Evolutionary conservation across 2,888 invertebrate species (phyloP).

Genomic region (Bedellia somnulentella): DNA sequence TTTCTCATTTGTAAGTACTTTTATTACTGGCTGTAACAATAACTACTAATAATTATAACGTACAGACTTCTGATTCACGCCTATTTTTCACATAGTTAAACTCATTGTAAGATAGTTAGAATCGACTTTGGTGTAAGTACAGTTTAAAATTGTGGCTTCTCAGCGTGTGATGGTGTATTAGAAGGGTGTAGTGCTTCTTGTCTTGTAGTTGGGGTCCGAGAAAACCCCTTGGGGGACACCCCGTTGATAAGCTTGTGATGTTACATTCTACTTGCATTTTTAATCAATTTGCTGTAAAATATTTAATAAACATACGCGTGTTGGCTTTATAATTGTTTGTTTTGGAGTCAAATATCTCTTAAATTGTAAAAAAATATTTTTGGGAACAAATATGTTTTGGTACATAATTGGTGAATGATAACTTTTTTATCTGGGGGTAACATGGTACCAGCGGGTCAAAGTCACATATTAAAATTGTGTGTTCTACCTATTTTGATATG

Average conservation of each 20-base stretch:
- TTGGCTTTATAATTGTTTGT: too few relatives aligned
- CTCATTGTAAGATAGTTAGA: constrained; percentile 10
- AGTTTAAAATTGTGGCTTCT: constrained; percentile 16
- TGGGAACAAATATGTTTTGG: too few relatives aligned
- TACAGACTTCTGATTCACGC: constrained; percentile 10
- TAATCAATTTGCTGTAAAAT: constrained; percentile 2
- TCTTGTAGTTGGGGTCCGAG: neutral
- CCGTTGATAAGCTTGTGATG: neutral
- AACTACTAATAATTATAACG: too few relatives aligned
- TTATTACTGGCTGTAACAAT: too few relatives aligned
- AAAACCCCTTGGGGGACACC: neutral
- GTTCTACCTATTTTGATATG: too few relatives aligned
- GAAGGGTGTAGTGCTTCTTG: constrained; percentile 5
- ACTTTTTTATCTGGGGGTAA: too few relatives aligned
- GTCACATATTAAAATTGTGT: too few relatives aligned
- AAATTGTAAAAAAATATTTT: too few relatives aligned
- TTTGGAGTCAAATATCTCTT: too few relatives aligned
- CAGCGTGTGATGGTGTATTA: constrained; percentile 28
- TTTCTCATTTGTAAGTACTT: too few relatives aligned
- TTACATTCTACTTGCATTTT: neutral
- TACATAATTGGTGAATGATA: too few relatives aligned
- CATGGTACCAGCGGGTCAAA: too few relatives aligned
- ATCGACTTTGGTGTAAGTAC: constrained; percentile 4
- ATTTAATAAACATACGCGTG: constrained; percentile 1
- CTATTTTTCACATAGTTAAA: constrained; percentile 19